These are phyloP conservation scores for Agrochola circellaris DNA, from an alignment of 2,888 invertebrate genomes.

Conservation along the genomic window DNA sequence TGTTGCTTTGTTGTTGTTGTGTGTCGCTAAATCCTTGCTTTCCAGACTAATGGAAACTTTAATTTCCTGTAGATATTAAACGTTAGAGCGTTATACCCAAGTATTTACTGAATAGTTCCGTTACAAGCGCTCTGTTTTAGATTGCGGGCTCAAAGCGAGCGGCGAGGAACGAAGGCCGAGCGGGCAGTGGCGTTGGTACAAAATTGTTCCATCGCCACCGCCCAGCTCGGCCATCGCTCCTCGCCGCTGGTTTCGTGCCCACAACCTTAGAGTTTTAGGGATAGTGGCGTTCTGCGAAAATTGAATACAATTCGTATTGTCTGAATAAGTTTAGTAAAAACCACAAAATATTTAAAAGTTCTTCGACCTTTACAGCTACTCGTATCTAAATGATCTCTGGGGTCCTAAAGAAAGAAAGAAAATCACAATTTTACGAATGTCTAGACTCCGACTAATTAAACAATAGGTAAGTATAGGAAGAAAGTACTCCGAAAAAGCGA, in stretches of 20 bases:
- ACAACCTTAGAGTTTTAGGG: neutral
- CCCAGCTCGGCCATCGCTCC: too few relatives aligned
- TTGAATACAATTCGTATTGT: constrained; percentile 11
- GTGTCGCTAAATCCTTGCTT: neutral
- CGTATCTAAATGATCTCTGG: neutral
- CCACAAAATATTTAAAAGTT: constrained; percentile 25
- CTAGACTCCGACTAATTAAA: constrained; percentile 49
- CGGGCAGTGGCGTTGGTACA: too few relatives aligned
- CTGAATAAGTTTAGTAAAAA: constrained; percentile 3
- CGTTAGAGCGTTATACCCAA: constrained; percentile 15
- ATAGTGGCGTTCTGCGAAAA: constrained; percentile 27
- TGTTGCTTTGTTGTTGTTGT: neutral
- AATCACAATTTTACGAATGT: constrained; percentile 14
- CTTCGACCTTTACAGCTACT: neutral
- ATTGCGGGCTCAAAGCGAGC: too few relatives aligned
- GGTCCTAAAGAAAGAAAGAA: neutral
- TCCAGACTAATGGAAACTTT: constrained; percentile 27
- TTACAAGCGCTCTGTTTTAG: constrained; percentile 23
- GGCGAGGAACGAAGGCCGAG: too few relatives aligned
- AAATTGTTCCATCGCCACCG: too few relatives aligned
- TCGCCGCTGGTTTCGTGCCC: too few relatives aligned
- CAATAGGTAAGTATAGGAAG: constrained; percentile 43
- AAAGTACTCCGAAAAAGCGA: constrained; percentile 63
- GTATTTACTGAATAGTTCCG: constrained; percentile 27
- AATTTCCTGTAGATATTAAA: constrained; percentile 48